Base-by-base conservation (phyloP, 2,888 invertebrate genomes). In the Eupelmus urozonus region DNA sequence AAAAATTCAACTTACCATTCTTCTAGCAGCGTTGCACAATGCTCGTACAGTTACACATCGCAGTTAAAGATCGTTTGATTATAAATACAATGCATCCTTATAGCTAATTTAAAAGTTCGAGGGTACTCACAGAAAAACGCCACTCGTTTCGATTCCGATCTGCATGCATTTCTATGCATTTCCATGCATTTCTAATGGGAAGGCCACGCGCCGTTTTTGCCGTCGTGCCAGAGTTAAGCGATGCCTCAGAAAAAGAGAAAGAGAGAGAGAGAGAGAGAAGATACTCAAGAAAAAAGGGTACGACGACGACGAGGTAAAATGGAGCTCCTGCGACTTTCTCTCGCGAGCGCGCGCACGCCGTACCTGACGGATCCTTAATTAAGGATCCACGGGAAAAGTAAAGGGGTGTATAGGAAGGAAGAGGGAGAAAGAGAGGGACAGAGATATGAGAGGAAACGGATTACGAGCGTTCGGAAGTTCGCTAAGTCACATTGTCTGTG, bases 181-280 rank as follows among this genome's bases (percentile, higher is more conserved):
- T 85, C 82, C 84, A 86, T 86, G 85, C 84, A 86, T 86, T 85
- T 83, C 82, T 85, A 85, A 86, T 85, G 84, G 82, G 82, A n/a
- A n/a, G 65, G 60, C 76, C 70, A 71, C 13, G 11, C 11, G 0
- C 18, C 59, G 40, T n/a, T 53, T 16, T 42, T 51, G n/a, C 25
- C 55, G 11, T 18, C 51, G 25, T n/a, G n/a, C 69, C 13, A 75
- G 75, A 77, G 77, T 79, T 81, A 81, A 83, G 78, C 81, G 81
- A 82, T 80, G 18, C 25, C 76, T 77, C 27, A 42, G 67, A 57
- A 62, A 72, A 79, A 78, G 80, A 76, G n/a, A n/a, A n/a, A n/a
- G n/a, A n/a, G 67, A 53, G 59, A 66, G 66, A 80, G 80, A 59
- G 70, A 70, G 59, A 53, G 23, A 34, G 40, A 62, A n/a, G n/a